phyloP scores from a whole-genome alignment of 2,888 invertebrate species.

The Scaptomyza parva region DNA sequence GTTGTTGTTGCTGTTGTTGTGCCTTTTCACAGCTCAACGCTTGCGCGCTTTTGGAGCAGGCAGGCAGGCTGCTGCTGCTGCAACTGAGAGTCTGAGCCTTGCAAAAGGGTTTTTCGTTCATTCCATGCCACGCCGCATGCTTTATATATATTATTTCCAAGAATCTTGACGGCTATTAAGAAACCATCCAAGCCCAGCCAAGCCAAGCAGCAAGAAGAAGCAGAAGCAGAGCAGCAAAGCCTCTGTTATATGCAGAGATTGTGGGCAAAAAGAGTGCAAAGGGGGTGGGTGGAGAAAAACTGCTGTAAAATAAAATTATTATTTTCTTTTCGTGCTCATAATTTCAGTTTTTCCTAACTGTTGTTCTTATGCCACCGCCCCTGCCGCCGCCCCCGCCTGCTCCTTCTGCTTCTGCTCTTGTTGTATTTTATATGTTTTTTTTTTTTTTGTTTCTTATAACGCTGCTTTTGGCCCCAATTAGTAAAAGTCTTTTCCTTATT shows the following conservation, averaged over 20 bases:
- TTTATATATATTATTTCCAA: slow-evolving; percentile 73
- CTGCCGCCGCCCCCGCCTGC: slow-evolving; percentile 3
- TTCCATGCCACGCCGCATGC: slow-evolving; percentile 39
- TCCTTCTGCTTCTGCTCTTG: neutral
- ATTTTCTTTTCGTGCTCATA: slow-evolving; percentile 79
- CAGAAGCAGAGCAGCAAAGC: slow-evolving; percentile 5
- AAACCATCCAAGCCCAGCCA: slow-evolving; percentile 52
- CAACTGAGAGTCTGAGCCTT: slow-evolving; percentile 19
- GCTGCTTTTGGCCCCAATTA: slow-evolving; percentile 65
- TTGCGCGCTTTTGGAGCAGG: slow-evolving; percentile 69
- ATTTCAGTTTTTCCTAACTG: slow-evolving; percentile 60
- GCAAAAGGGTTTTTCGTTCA: slow-evolving; percentile 55
- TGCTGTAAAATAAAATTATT: slow-evolving; percentile 73
- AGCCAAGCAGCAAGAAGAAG: slow-evolving; percentile 16
- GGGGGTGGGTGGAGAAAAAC: neutral
- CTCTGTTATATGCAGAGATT: slow-evolving; percentile 7
- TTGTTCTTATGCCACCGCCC: too few relatives aligned
- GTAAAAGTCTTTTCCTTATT: slow-evolving; percentile 68
- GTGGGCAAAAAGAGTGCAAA: neutral
- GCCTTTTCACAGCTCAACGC: slow-evolving; percentile 75
- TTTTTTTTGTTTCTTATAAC: neutral
- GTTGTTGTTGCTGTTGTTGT: slow-evolving; percentile 40
- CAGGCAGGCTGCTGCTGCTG: too few relatives aligned
- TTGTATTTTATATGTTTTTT: neutral
- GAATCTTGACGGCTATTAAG: slow-evolving; percentile 78